These are phyloP conservation scores for Melanitta fusca DNA, from an alignment of 2,797 vertebrate genomes.

Conservation along the genomic window DNA sequence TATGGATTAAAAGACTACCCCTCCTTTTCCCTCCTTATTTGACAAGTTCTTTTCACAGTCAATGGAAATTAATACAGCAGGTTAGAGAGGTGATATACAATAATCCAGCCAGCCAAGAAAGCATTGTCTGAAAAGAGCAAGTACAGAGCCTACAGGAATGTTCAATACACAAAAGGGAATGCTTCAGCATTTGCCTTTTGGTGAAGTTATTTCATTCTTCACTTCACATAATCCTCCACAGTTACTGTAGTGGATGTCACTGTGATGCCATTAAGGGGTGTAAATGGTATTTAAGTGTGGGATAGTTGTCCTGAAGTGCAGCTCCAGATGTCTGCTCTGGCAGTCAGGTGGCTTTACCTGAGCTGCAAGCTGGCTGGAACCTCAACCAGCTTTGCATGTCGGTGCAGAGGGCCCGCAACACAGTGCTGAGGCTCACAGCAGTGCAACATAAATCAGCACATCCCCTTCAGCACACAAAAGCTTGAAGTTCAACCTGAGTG, in stretches of 20 bases:
- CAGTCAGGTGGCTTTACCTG: neutral
- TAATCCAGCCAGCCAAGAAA: conserved; percentile 64
- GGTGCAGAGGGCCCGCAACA: neutral
- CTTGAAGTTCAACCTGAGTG: neutral
- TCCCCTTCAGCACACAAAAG: neutral
- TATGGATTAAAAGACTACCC: conserved; percentile 36
- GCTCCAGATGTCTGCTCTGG: accelerated
- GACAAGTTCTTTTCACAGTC: conserved; percentile 59
- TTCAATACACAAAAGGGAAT: conserved; percentile 39
- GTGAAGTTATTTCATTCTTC: conserved; percentile 58
- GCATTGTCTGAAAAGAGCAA: conserved; percentile 53
- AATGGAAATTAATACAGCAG: conserved; percentile 73
- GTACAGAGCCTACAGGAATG: conserved; percentile 46
- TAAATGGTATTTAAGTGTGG: neutral
- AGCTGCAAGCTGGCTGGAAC: neutral
- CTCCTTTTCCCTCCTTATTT: conserved; percentile 8
- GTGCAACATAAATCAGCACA: neutral
- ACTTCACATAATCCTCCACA: conserved; percentile 25
- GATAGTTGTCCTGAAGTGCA: neutral
- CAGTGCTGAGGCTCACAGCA: neutral
- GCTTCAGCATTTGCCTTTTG: conserved; percentile 30
- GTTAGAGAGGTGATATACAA: conserved; percentile 67
- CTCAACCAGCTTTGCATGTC: neutral
- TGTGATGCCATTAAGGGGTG: neutral
- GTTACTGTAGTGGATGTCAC: conserved; percentile 11